Evolutionary conservation across 2,888 invertebrate genomes (phyloP).

Genomic region (Chironomus riparius): DNA sequence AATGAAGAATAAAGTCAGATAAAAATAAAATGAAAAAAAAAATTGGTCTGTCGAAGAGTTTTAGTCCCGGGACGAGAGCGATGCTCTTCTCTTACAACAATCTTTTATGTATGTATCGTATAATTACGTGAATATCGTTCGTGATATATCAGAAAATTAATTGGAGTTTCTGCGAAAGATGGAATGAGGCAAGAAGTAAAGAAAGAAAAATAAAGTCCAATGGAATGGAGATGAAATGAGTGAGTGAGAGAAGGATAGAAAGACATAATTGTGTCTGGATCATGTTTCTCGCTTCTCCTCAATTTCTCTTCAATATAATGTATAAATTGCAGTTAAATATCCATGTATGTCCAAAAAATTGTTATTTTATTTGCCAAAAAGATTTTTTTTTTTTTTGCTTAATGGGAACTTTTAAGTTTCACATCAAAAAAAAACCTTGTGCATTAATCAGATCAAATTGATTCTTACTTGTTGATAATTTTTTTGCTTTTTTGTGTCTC

Average conservation of each 20-base stretch:
- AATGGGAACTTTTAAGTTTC: no score
- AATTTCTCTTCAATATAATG: background rate
- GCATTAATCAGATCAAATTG: no score
- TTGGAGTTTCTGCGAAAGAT: conserved; percentile 9
- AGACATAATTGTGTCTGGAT: background rate
- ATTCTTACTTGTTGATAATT: no score
- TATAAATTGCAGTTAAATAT: background rate
- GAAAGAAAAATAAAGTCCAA: background rate
- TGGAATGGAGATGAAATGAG: background rate
- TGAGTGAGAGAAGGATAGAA: background rate
- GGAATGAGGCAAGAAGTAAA: background rate
- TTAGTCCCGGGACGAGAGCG: no score
- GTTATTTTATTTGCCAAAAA: no score
- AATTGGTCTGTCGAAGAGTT: background rate
- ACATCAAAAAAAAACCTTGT: no score
- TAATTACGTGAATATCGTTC: conserved; percentile 26
- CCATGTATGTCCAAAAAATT: background rate
- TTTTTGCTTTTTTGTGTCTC: no score
- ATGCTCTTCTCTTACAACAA: background rate
- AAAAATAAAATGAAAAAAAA: background rate
- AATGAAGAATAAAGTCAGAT: no score
- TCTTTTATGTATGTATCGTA: conserved; percentile 21
- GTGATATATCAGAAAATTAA: conserved; percentile 26
- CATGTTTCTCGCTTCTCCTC: background rate
- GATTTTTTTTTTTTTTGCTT: no score